A percentile compares a stretch with the other conserved stretches of the same genome.
phyloP scores from a whole-genome alignment of 2,797 vertebrate species.

The Triplophysa bombifrons region DNA sequence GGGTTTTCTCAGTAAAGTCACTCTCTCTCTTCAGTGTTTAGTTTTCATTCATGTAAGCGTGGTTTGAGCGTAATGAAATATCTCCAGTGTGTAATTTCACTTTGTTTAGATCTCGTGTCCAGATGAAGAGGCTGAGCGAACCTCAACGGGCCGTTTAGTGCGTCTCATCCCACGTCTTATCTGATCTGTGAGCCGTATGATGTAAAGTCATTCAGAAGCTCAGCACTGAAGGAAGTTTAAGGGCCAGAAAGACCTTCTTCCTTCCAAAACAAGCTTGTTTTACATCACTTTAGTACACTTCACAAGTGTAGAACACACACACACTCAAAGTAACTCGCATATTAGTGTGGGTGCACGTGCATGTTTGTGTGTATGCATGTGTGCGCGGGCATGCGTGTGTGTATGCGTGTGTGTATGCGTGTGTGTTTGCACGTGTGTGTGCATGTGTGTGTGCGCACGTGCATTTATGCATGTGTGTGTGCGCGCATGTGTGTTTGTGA shows the following conservation, averaged over 20 bases:
- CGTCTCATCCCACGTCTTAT: not conserved
- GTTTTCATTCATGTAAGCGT: no score
- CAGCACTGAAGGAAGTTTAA: slow-evolving; percentile 7
- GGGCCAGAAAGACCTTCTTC: not conserved
- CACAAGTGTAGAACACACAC: no score
- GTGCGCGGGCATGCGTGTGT: no score
- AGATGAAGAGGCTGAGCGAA: not conserved
- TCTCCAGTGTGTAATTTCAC: no score
- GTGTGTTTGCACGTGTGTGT: no score
- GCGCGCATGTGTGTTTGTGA: slow-evolving; percentile 7
- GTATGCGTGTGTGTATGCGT: no score
- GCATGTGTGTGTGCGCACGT: not conserved
- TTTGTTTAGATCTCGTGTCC: no score
- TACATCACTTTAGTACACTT: not conserved
- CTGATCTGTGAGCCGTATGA: not conserved
- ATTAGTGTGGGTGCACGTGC: not conserved
- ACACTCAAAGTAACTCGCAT: no score
- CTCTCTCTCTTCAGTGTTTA: no score
- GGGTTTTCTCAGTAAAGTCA: no score
- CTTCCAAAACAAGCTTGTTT: slow-evolving; percentile 6
- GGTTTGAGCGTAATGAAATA: no score
- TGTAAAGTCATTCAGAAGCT: slow-evolving; percentile 27
- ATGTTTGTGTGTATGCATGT: no score
- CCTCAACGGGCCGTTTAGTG: not conserved
- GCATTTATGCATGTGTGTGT: not conserved